These are phyloP conservation scores for Malurus alboscapulatus DNA, from an alignment of 2,113 vertebrate genomes.

Conservation along the genomic window DNA sequence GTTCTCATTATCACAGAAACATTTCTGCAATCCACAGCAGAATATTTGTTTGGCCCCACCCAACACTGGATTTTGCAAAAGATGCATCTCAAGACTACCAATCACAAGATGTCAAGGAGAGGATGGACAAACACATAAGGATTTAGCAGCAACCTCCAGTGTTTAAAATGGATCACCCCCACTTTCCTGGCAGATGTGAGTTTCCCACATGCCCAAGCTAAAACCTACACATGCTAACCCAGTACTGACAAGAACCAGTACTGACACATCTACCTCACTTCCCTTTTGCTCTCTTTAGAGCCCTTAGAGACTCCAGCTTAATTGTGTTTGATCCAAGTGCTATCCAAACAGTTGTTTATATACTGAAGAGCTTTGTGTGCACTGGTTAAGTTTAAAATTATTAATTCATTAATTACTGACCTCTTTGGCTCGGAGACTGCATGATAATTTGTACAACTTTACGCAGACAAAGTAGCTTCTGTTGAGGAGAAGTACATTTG, in stretches of 20 bases:
- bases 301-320: neutral
- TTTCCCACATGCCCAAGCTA: neutral
- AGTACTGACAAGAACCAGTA: neutral
- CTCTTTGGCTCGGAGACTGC: constrained; percentile 84
- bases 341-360: neutral
- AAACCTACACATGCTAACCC: neutral
- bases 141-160: neutral
- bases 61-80: neutral
- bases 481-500: constrained; percentile 88
- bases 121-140: neutral
- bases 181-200: neutral
- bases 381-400: neutral
- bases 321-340: neutral
- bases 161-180: neutral
- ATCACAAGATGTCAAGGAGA: neutral
- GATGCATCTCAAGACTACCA: neutral
- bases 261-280: neutral
- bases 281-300: neutral
- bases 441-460: constrained; percentile 87
- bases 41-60: neutral
- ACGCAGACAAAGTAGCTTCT: constrained; percentile 90
- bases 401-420: constrained; percentile 66
- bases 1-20: neutral
- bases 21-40: neutral
- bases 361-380: neutral